Evolutionary conservation across 2,797 vertebrate species (phyloP).

Genomic region (Gallinago solitaria): DNA sequence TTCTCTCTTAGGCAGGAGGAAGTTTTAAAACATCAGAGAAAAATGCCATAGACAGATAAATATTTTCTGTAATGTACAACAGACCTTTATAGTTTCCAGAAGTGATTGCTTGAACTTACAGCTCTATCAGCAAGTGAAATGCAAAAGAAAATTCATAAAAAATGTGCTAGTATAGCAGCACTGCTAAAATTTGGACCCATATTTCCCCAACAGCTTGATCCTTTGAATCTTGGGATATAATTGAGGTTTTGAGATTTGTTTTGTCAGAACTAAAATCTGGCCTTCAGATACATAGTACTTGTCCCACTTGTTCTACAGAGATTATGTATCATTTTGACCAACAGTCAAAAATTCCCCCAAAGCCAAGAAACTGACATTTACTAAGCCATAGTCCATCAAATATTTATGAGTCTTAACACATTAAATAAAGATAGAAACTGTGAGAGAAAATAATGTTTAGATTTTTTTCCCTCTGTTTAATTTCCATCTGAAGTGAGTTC

Average conservation of each 20-base stretch:
- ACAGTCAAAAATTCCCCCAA: background rate
- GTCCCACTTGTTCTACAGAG: background rate
- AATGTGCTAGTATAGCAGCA: background rate
- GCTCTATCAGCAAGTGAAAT: background rate
- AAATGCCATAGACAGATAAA: background rate
- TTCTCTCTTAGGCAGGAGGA: background rate
- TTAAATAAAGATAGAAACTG: conserved; percentile 21
- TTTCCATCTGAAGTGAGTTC: background rate
- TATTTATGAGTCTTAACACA: background rate
- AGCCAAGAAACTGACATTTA: conserved; percentile 36
- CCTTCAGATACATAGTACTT: background rate
- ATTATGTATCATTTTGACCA: background rate
- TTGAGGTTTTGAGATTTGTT: background rate
- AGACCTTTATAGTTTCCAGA: background rate
- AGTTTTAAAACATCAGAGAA: background rate
- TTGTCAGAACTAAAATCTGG: background rate
- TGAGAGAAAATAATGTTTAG: background rate
- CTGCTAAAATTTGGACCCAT: background rate
- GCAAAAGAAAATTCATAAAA: background rate
- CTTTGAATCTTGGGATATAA: background rate
- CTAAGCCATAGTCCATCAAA: background rate
- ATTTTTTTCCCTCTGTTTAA: background rate
- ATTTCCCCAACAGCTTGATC: background rate
- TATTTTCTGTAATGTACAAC: background rate
- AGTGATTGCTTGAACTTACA: background rate